Percentiles rank a stretch among this genome's conserved stretches.
phyloP scores from a whole-genome alignment of 2,797 vertebrate species.

The Xenopus petersii region DNA sequence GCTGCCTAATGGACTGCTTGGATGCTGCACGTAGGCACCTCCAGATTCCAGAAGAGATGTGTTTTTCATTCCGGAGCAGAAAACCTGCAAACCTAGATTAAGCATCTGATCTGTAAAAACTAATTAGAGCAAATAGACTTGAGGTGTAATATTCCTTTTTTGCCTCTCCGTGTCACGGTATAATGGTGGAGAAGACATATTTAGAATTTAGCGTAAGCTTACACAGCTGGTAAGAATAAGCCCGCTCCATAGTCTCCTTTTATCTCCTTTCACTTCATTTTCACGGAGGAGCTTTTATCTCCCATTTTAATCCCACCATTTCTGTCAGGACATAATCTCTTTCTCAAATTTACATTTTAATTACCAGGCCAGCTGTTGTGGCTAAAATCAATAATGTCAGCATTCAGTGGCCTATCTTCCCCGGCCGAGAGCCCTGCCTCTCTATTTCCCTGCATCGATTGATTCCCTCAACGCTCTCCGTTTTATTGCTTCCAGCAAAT shows the following conservation, averaged over 20 bases:
- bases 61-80: not conserved
- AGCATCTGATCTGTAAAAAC: not conserved
- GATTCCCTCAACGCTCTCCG: slow-evolving; percentile 71
- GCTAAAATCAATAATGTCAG: slow-evolving; percentile 90
- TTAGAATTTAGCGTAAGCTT: slow-evolving; percentile 55
- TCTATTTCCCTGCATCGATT: slow-evolving; percentile 80
- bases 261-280: slow-evolving; percentile 64
- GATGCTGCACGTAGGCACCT: no score
- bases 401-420: slow-evolving; percentile 68
- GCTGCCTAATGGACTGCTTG: no score
- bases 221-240: slow-evolving; percentile 55
- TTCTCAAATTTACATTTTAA: slow-evolving; percentile 99
- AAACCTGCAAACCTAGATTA: not conserved
- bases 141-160: not conserved
- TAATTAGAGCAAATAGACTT: slow-evolving; percentile 2
- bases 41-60: not conserved
- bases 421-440: slow-evolving; percentile 65
- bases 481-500: slow-evolving; percentile 79
- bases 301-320: slow-evolving; percentile 85
- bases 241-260: slow-evolving; percentile 54
- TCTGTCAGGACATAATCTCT: slow-evolving; percentile 97
- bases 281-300: slow-evolving; percentile 82
- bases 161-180: slow-evolving; percentile 56
- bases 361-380: slow-evolving; percentile 97
- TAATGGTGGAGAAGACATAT: slow-evolving; percentile 51